Evolutionary conservation across 2,888 invertebrate genomes (phyloP).

Genomic region (Papilio gigon): DNA sequence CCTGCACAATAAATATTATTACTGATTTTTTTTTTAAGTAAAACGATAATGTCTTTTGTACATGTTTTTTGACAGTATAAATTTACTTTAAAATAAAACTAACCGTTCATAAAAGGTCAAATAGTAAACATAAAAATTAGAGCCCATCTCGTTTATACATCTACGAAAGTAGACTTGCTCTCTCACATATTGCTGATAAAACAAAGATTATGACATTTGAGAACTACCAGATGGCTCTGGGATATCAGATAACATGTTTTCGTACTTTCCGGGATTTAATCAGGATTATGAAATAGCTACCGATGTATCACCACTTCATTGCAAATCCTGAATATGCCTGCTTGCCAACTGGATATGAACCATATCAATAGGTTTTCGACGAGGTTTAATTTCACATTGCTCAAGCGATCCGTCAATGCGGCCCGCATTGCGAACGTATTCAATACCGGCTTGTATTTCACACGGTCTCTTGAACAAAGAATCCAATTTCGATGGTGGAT

Average conservation of each 20-base stretch:
- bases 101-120: too few species aligned
- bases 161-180: too few species aligned
- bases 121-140: too few species aligned
- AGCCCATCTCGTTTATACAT: too few species aligned
- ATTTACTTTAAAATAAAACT: too few species aligned
- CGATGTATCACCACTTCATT: background rate
- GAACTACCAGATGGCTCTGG: background rate
- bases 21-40: too few species aligned
- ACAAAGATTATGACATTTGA: too few species aligned
- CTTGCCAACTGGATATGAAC: constrained; percentile 21
- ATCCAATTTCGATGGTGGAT: constrained; percentile 55
- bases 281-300: background rate
- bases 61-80: too few species aligned
- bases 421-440: constrained; percentile 44
- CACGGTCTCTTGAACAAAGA: constrained; percentile 59
- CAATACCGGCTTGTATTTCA: constrained; percentile 58
- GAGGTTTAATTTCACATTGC: constrained; percentile 49
- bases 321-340: background rate
- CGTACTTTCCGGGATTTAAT: background rate
- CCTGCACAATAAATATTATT: too few species aligned
- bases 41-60: too few species aligned
- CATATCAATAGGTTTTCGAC: constrained; percentile 32
- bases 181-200: too few species aligned
- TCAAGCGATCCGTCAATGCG: constrained; percentile 52
- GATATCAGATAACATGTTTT: background rate